A percentile compares a stretch with the other conserved stretches of the same genome.
Evolutionary conservation across 2,113 vertebrate genomes (phyloP).

Genomic region (Physeter macrocephalus): DNA sequence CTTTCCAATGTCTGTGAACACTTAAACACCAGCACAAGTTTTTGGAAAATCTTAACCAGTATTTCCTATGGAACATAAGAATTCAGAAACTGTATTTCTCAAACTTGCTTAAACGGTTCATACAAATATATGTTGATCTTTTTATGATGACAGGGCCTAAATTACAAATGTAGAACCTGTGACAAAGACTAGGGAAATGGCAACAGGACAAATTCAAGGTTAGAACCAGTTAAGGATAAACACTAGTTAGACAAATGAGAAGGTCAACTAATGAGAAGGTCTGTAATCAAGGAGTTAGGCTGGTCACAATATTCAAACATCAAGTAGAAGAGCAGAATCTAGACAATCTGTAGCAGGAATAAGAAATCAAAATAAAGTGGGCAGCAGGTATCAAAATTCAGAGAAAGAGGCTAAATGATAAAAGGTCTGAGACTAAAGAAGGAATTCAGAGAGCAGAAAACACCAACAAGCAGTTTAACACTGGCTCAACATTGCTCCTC

Average conservation of each 20-base stretch:
- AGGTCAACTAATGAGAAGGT: neutral
- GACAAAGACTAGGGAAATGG: neutral
- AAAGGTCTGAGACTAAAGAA: neutral
- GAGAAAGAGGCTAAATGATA: neutral
- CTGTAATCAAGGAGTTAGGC: neutral
- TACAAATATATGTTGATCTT: neutral
- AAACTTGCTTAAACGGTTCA: neutral
- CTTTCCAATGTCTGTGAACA: neutral
- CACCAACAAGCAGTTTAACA: neutral
- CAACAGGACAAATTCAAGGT: conserved; percentile 36
- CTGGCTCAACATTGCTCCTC: neutral
- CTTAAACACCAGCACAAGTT: neutral
- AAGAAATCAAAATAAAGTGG: neutral
- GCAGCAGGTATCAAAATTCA: neutral
- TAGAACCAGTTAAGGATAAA: conserved; percentile 28
- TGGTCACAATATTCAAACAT: neutral
- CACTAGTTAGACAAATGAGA: neutral
- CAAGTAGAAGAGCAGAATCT: neutral
- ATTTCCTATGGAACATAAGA: neutral
- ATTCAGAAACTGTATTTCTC: neutral
- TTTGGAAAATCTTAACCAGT: neutral
- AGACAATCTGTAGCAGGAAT: neutral
- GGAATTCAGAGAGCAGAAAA: neutral
- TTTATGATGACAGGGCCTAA: neutral
- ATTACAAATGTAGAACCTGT: conserved; percentile 3